Base-by-base conservation (phyloP, 2,888 invertebrate genomes). In the Monoplex corrugatus region DNA sequence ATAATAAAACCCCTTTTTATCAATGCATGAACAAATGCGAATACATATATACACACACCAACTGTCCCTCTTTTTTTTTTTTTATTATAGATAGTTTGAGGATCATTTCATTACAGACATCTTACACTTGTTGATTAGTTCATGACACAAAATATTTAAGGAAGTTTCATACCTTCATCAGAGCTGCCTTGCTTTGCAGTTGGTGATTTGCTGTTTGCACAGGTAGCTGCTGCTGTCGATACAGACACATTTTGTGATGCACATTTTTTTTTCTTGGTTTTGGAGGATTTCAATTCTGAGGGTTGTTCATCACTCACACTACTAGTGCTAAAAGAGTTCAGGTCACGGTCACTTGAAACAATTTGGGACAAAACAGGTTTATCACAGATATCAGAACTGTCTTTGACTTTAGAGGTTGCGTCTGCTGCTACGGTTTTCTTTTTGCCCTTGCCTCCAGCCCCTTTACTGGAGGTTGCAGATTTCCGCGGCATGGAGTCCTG, bases 111-210 rank as follows among this genome's bases (percentile, higher is more conserved):
- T n/a, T n/a, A n/a, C n/a, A n/a, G n/a, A n/a, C n/a, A n/a, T n/a
- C n/a, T n/a, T n/a, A n/a, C n/a, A n/a, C n/a, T n/a, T n/a, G n/a
- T n/a, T n/a, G n/a, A n/a, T n/a, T n/a, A n/a, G n/a, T n/a, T n/a
- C n/a, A n/a, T n/a, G n/a, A n/a, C n/a, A n/a, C n/a, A n/a, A n/a
- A n/a, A n/a, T n/a, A n/a, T n/a, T n/a, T n/a, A n/a, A 84, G 6
- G n/a, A n/a, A n/a, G n/a, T n/a, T n/a, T 23, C 68, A 2, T 75
- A 89, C 89, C 89, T 72, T 89, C 87, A 45, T 89, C 89, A 45
- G 72, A 50, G 57, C 45, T 82, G 72, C 87, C 82, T 38, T 43
- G 23, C 80, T 84, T 88, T 19, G 28, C 38, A n/a, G 38, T 28
- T 16, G 80, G 44, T 23, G 68, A 50, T 44, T 40, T 80, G 16